Base-by-base conservation (phyloP, 2,797 vertebrate genomes). In the Cyprinella venusta region DNA sequence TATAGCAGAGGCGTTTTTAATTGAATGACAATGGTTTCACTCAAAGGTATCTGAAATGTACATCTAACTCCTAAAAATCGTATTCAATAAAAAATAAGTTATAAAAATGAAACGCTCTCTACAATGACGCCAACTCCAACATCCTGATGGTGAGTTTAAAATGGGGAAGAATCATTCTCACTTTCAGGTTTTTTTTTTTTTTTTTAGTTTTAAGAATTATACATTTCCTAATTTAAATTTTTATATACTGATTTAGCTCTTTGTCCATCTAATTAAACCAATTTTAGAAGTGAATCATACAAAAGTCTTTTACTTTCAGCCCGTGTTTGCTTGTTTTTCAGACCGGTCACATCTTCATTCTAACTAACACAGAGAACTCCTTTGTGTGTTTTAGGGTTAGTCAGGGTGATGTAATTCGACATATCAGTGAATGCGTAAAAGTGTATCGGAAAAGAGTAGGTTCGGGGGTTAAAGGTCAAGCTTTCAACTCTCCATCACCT, bases 401-500 rank as follows among this genome's bases (percentile, higher is more conserved):
- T 72, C 33, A 67, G 59, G 61, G 61, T 82, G 71, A 82, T 56
- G 61, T 67, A 56, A 82, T 54, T 82, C 38, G 63, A 67, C 63
- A 64, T 21, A 89, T 88, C 78, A 90, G 91, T 92, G 50, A 90
- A 92, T 93, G 88, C 0, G 26, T 63, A 30, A 30, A 30, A 63
- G 26, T 91, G 93, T 92, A 92, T 93, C 90, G 90, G 87, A 77
- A 76, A 68, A 87, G 42, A 24, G 38, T 38, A 65, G 63, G 56
- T 45, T 77, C 42, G 71, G 42, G 74, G 87, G 88, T 80, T 72
- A 84, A 89, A 90, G 88, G 87, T 87, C 86, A 88, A 85, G 88
- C 45, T 82, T 90, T 94, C 90, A 94, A 93, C 93, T 91, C 90
- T 90, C 87, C 90, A 91, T 94, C 92, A 95, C 93, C 93, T 63